Evolutionary conservation across 1,140 invertebrate species (phyloP).

Genomic region (Rhynchophorus ferrugineus): DNA sequence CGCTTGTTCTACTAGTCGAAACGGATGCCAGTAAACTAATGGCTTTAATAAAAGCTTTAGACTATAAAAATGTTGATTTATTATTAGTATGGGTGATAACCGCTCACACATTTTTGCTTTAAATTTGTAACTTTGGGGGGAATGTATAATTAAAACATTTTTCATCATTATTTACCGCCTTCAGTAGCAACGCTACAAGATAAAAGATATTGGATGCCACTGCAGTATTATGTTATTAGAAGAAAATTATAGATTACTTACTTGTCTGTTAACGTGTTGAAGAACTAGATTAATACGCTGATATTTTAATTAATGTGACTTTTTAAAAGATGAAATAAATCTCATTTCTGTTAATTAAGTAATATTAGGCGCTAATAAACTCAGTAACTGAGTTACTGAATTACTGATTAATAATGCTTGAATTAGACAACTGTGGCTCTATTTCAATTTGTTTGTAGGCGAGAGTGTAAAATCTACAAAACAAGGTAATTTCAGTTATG

Average conservation of each 20-base stretch:
- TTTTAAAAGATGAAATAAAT: too few species aligned
- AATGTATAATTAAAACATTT: constrained; percentile 41
- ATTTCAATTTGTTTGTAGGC: too few species aligned
- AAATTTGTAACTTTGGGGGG: constrained; percentile 33
- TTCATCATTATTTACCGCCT: constrained; percentile 35
- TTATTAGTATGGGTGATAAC: constrained; percentile 37
- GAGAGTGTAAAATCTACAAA: too few species aligned
- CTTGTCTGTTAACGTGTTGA: too few species aligned
- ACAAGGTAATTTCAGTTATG: too few species aligned
- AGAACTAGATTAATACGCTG: too few species aligned
- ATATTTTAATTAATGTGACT: too few species aligned
- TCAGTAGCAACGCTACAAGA: constrained; percentile 11
- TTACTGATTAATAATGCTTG: too few species aligned
- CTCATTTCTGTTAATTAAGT: too few species aligned
- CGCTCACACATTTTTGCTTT: constrained; percentile 37
- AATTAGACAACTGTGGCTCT: too few species aligned
- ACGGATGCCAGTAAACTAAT: constrained; percentile 36
- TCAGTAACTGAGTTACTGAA: too few species aligned
- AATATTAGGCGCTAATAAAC: too few species aligned
- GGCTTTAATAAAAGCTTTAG: constrained; percentile 40
- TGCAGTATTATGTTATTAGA: constrained; percentile 13
- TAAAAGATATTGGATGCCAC: constrained; percentile 15
- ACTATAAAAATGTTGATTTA: constrained; percentile 43
- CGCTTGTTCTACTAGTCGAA: constrained; percentile 7
- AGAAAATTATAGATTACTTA: neutral